Conservation (phyloP, 2,888 invertebrate species). For the Xestia ashworthii region DNA sequence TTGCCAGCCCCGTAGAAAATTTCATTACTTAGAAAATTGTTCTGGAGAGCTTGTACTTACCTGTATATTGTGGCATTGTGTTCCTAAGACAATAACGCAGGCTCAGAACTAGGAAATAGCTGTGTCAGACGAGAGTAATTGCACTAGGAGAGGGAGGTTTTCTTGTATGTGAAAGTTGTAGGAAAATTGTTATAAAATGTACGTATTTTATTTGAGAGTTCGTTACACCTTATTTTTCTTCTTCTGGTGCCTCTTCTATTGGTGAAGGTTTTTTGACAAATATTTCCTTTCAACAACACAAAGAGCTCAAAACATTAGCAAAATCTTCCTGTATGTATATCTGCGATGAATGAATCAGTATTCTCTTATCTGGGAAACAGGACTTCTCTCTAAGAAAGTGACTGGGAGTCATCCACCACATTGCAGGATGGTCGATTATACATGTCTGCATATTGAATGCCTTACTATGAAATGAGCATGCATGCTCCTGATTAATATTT, state of each 20-base stretch:
- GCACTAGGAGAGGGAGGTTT: background rate
- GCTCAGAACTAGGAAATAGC: conserved; percentile 20
- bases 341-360: too few species aligned
- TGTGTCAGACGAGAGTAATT: background rate
- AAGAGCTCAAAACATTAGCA: too few species aligned
- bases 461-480: too few species aligned
- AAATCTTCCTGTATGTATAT: too few species aligned
- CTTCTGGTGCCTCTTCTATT: too few species aligned
- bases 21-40: conserved; percentile 43
- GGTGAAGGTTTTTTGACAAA: too few species aligned
- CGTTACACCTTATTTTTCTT: too few species aligned
- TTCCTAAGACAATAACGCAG: conserved; percentile 29
- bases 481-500: too few species aligned
- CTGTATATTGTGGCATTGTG: conserved; percentile 9
- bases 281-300: too few species aligned
- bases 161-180: background rate
- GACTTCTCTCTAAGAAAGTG: background rate
- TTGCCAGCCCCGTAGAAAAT: conserved; percentile 17
- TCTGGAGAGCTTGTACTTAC: background rate
- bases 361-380: too few species aligned
- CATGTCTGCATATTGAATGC: background rate
- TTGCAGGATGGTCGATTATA: background rate
- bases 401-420: too few species aligned
- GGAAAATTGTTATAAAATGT: background rate
- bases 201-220: background rate